Conservation (phyloP, 2,888 invertebrate species). For the Apeira syringaria region DNA sequence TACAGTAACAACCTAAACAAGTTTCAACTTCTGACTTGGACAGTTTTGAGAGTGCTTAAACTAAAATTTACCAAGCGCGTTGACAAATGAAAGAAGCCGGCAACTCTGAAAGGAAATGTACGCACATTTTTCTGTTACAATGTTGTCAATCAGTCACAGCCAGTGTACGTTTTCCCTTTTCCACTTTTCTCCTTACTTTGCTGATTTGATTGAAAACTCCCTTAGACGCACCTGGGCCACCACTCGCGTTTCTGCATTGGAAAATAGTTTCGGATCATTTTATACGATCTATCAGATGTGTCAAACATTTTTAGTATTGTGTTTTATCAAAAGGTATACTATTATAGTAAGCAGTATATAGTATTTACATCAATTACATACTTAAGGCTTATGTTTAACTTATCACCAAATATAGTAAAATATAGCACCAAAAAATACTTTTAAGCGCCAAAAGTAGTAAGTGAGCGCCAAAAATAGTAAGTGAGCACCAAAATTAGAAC, state of each 20-base stretch:
- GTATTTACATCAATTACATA: no score
- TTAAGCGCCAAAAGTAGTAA: no score
- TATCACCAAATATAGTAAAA: no score
- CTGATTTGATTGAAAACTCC: constrained; percentile 80
- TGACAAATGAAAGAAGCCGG: constrained; percentile 55
- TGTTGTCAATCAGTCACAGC: constrained; percentile 75
- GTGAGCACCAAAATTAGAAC: no score
- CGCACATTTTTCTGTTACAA: constrained; percentile 42
- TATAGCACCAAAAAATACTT: no score
- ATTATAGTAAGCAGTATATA: no score
- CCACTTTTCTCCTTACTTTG: constrained; percentile 55
- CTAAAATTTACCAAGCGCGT: constrained; percentile 25
- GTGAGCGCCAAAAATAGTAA: no score
- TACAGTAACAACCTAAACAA: constrained; percentile 1
- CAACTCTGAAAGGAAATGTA: constrained; percentile 54
- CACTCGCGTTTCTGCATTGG: constrained; percentile 8
- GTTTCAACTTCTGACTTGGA: constrained; percentile 14
- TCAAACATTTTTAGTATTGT: not conserved
- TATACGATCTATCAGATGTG: constrained; percentile 1
- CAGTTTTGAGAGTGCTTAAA: constrained; percentile 24
- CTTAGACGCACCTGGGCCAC: constrained; percentile 68
- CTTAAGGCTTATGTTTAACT: no score
- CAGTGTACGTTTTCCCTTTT: constrained; percentile 57
- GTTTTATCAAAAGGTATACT: no score
- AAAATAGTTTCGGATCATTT: constrained; percentile 20